Evolutionary conservation across 2,797 vertebrate genomes (phyloP).

Genomic region (Micropoecilia bifurca): DNA sequence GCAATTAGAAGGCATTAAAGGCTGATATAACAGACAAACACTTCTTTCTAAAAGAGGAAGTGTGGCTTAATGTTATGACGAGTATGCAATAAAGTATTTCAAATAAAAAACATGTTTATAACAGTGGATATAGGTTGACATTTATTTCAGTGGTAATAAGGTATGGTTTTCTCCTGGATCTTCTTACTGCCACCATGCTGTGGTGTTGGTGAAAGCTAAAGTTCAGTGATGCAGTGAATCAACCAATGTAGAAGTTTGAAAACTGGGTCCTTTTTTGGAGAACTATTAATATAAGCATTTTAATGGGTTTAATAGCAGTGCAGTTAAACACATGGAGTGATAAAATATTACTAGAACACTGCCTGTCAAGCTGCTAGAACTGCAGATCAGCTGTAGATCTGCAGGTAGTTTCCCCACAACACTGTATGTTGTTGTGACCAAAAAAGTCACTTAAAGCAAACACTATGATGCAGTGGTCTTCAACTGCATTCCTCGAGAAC

Average conservation of each 20-base stretch:
- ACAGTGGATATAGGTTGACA: not conserved
- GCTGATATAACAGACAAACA: not conserved
- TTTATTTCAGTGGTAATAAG: not conserved
- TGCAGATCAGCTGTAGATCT: not conserved
- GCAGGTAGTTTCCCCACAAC: not conserved
- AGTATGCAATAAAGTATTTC: not conserved
- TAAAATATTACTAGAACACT: not conserved
- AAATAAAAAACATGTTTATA: not conserved
- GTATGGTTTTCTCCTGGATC: not conserved
- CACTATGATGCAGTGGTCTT: not conserved
- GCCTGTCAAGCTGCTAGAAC: not conserved
- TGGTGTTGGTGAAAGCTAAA: not conserved
- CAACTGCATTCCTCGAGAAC: too few relatives aligned
- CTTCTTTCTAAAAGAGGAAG: slow-evolving; percentile 1
- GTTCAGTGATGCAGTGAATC: not conserved
- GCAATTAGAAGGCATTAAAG: not conserved
- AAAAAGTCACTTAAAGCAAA: not conserved
- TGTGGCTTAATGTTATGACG: not conserved
- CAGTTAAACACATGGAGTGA: not conserved
- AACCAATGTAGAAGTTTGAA: not conserved
- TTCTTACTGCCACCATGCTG: not conserved
- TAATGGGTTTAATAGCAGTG: not conserved
- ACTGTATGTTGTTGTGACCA: not conserved
- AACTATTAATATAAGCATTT: not conserved
- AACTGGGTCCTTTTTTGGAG: not conserved